Conservation (phyloP, 2,797 vertebrate species). For the Scolopax bukidnonensis region DNA sequence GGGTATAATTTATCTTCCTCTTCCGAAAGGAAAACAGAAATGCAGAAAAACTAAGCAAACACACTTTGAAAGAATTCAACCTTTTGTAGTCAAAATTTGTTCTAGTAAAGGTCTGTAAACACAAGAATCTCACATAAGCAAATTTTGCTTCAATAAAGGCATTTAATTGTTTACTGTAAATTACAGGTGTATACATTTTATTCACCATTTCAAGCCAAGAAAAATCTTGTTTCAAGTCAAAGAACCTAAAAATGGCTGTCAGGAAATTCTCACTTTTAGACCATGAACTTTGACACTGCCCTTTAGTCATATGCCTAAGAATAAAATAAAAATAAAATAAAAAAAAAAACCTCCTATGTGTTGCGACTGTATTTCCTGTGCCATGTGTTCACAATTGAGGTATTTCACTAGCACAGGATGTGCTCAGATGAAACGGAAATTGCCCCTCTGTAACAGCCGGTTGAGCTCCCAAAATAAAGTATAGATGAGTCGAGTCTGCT, state of each 20-base stretch:
- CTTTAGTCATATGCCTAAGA: constrained; percentile 47
- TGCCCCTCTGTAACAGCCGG: background rate
- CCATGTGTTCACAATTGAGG: constrained; percentile 19
- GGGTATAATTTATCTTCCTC: background rate
- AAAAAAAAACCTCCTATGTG: background rate
- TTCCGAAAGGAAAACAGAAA: background rate
- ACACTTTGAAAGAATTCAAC: background rate
- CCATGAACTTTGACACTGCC: background rate
- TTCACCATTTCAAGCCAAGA: background rate
- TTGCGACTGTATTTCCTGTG: constrained; percentile 35
- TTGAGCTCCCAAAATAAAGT: constrained; percentile 40
- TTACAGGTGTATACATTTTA: background rate
- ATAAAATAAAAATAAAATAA: background rate
- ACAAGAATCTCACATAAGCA: background rate
- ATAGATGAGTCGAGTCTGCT: background rate
- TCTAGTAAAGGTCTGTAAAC: background rate
- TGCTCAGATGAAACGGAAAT: constrained; percentile 37
- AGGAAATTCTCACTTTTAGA: background rate
- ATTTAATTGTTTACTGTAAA: background rate
- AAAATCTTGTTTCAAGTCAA: background rate
- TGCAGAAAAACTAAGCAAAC: background rate
- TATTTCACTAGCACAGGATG: constrained; percentile 42
- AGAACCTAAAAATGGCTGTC: constrained; percentile 11
- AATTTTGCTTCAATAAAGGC: constrained; percentile 1
- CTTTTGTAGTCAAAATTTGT: background rate